phyloP scores from a whole-genome alignment of 2,113 vertebrate species.

The Cervus canadensis region DNA sequence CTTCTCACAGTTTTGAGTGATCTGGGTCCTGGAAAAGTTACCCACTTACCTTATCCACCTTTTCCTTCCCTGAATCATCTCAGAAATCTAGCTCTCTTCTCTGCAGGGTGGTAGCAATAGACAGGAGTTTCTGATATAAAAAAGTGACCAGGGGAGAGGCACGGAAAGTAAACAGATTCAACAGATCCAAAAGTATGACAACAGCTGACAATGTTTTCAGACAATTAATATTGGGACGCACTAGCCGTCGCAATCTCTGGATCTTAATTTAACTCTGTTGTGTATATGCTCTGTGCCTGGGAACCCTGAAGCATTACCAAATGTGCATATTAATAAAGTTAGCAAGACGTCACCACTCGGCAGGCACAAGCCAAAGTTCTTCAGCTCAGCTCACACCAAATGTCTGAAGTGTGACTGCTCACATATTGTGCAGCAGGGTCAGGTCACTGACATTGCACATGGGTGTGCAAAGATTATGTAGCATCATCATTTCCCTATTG shows the following conservation, averaged over 20 bases:
- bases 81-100: no score
- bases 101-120: no score
- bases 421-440: neutral
- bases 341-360: neutral
- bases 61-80: no score
- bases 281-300: neutral
- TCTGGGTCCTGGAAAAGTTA: neutral
- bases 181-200: neutral
- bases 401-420: neutral
- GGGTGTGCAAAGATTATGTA: neutral
- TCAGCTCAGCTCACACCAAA: neutral
- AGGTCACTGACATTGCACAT: rapidly evolving
- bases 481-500: neutral
- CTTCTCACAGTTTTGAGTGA: neutral
- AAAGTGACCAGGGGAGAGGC: neutral
- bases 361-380: neutral
- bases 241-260: neutral
- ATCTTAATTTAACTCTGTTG: neutral
- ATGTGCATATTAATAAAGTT: constrained; percentile 4
- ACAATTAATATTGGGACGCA: neutral
- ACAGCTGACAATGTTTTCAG: neutral
- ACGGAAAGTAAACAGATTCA: neutral
- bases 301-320: neutral
- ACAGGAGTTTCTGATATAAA: no score
- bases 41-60: neutral